Conservation (phyloP, 1,140 invertebrate genomes). For the Eufriesea mexicana region DNA sequence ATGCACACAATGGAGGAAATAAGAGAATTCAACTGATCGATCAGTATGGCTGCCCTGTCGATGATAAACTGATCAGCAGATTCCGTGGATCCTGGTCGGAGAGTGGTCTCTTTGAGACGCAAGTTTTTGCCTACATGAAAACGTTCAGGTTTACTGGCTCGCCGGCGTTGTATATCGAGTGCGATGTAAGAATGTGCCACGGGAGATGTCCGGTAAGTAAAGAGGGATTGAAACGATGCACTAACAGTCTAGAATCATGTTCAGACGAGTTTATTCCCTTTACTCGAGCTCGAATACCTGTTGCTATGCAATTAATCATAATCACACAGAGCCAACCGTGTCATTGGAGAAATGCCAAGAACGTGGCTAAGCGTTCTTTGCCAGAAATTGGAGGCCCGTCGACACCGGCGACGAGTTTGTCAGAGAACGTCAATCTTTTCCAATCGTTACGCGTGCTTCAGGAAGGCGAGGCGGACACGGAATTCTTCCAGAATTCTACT, state of each 20-base stretch:
- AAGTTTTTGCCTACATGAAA: slow-evolving; percentile 97
- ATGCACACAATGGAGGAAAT: slow-evolving; percentile 95
- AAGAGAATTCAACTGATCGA: slow-evolving; percentile 96
- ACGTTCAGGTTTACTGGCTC: slow-evolving; percentile 96
- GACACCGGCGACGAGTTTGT: slow-evolving; percentile 83
- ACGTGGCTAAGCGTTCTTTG: slow-evolving; percentile 86
- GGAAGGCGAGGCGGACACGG: slow-evolving; percentile 90
- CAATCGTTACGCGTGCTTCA: slow-evolving; percentile 93
- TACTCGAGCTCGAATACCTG: neutral
- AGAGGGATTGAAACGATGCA: neutral
- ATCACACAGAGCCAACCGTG: slow-evolving; percentile 92
- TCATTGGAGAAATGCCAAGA: slow-evolving; percentile 95
- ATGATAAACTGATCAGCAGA: slow-evolving; percentile 95
- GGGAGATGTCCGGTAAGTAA: slow-evolving; percentile 93
- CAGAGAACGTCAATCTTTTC: slow-evolving; percentile 94
- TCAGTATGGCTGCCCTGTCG: slow-evolving; percentile 96
- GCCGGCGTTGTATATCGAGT: slow-evolving; percentile 96
- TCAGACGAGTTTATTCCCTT: neutral
- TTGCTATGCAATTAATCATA: neutral
- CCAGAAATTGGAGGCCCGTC: slow-evolving; percentile 79
- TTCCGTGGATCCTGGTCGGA: slow-evolving; percentile 96
- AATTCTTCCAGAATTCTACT: slow-evolving; percentile 81
- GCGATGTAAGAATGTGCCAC: slow-evolving; percentile 97
- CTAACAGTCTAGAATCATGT: no score
- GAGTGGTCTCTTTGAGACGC: slow-evolving; percentile 94